Percentiles rank a stretch among this genome's conserved stretches.
Conservation (phyloP, 2,797 vertebrate species). For the Crocodylus rhombifer region DNA sequence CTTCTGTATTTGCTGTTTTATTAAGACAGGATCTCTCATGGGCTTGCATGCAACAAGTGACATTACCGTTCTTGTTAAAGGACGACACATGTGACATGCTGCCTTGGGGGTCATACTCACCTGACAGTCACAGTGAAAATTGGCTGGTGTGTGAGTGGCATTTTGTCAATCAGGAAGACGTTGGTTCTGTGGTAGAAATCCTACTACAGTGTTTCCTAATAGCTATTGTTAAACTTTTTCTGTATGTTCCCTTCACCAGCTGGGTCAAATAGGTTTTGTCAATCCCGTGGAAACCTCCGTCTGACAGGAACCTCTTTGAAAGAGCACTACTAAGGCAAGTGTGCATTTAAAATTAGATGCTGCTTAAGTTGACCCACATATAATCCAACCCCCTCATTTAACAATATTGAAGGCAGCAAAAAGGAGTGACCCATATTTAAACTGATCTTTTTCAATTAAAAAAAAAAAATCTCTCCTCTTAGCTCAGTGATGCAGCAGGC, state of each 20-base stretch:
- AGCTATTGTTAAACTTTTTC: neutral
- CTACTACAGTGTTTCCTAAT: rapidly evolving
- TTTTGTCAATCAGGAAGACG: neutral
- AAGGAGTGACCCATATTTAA: neutral
- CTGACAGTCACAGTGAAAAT: neutral
- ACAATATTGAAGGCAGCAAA: conserved; percentile 36
- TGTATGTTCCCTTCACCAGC: neutral
- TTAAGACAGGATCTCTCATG: too few species aligned
- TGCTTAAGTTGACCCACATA: conserved; percentile 10
- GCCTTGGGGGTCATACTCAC: neutral
- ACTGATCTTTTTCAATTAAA: conserved; percentile 45
- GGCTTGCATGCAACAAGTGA: neutral
- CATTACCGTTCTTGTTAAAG: neutral
- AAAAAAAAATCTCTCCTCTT: conserved; percentile 20
- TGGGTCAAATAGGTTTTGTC: neutral
- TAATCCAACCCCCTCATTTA: conserved; percentile 28
- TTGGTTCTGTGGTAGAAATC: neutral
- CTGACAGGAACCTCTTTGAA: conserved; percentile 29
- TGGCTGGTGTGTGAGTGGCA: neutral
- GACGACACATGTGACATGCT: neutral
- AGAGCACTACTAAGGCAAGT: neutral
- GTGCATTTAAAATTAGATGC: conserved; percentile 27
- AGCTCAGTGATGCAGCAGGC: neutral
- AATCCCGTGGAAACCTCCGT: neutral
- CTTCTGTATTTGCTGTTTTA: too few species aligned